These are phyloP conservation scores for Rhynchonycteris naso DNA, from an alignment of 2,797 vertebrate genomes.

Conservation along the genomic window DNA sequence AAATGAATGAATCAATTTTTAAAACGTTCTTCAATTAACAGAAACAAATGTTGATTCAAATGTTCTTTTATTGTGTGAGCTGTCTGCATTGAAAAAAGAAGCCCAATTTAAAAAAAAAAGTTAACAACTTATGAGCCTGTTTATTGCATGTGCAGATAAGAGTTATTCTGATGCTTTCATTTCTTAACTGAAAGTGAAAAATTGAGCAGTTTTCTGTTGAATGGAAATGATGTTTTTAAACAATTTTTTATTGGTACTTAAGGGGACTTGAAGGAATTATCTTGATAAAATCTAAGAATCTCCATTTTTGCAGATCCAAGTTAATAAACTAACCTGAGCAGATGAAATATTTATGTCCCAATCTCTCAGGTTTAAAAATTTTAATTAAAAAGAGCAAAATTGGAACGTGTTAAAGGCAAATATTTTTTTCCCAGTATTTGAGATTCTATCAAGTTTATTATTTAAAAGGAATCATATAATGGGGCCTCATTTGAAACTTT, in stretches of 20 bases:
- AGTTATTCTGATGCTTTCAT: slow-evolving; percentile 36
- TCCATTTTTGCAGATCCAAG: slow-evolving; percentile 34
- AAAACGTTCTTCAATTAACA: slow-evolving; percentile 27
- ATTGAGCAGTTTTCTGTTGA: slow-evolving; percentile 43
- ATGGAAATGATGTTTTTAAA: slow-evolving; percentile 45
- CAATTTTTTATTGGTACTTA: slow-evolving; percentile 28
- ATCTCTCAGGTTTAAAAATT: slow-evolving; percentile 4
- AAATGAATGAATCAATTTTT: slow-evolving; percentile 5
- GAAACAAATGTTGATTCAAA: slow-evolving; percentile 42
- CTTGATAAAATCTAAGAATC: slow-evolving; percentile 48
- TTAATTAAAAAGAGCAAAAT: not conserved
- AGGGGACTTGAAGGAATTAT: not conserved
- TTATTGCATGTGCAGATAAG: slow-evolving; percentile 4
- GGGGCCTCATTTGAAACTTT: not conserved
- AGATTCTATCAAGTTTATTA: not conserved
- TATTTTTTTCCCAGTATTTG: not conserved
- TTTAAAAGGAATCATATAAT: slow-evolving; percentile 37
- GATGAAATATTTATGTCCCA: not conserved
- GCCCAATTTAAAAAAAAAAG: not conserved
- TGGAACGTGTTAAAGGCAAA: not conserved
- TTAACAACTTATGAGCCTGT: slow-evolving; percentile 28
- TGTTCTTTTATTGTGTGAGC: not conserved
- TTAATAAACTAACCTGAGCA: not conserved
- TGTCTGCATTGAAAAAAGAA: slow-evolving; percentile 38
- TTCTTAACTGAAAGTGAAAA: slow-evolving; percentile 60